Percentiles rank a stretch among this genome's conserved stretches.
These are phyloP conservation scores for Pluvialis apricaria DNA, from an alignment of 2,113 vertebrate species.

Conservation along the genomic window DNA sequence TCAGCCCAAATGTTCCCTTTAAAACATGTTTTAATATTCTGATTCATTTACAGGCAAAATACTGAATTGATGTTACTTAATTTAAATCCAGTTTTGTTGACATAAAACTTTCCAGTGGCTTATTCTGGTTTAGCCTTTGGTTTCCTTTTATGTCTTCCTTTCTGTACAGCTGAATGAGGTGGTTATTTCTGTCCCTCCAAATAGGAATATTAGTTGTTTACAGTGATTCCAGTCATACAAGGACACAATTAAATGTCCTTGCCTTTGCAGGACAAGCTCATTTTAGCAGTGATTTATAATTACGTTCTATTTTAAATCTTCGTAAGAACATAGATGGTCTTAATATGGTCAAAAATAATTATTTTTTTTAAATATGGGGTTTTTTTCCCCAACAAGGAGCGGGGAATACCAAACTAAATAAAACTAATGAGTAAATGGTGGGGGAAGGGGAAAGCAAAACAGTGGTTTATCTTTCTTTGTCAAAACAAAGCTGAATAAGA, in stretches of 20 bases:
- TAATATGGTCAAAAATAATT: not conserved
- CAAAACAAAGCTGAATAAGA: conserved; percentile 64
- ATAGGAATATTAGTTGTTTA: conserved; percentile 59
- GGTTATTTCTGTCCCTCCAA: conserved; percentile 48
- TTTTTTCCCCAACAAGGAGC: not conserved
- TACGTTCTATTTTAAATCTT: conserved; percentile 25
- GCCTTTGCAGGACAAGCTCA: not conserved
- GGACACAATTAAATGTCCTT: conserved; percentile 44
- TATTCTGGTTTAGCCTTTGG: conserved; percentile 51
- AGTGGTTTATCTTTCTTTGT: conserved; percentile 58
- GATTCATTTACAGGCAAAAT: conserved; percentile 46
- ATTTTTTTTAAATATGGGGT: not conserved
- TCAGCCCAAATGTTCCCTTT: conserved; percentile 21
- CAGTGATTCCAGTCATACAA: conserved; percentile 39
- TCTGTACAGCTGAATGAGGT: conserved; percentile 40
- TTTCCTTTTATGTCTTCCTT: conserved; percentile 63
- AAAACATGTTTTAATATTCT: conserved; percentile 27
- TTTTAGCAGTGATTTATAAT: conserved; percentile 42
- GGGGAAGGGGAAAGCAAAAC: conserved; percentile 24
- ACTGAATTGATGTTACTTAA: conserved; percentile 42
- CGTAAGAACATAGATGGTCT: not conserved
- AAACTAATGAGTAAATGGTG: not conserved
- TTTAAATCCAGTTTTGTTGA: conserved; percentile 48
- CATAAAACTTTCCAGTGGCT: conserved; percentile 57
- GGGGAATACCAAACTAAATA: not conserved